These are phyloP conservation scores for Amblyopsis hoosieri DNA, from an alignment of 2,797 vertebrate species.

Conservation along the genomic window DNA sequence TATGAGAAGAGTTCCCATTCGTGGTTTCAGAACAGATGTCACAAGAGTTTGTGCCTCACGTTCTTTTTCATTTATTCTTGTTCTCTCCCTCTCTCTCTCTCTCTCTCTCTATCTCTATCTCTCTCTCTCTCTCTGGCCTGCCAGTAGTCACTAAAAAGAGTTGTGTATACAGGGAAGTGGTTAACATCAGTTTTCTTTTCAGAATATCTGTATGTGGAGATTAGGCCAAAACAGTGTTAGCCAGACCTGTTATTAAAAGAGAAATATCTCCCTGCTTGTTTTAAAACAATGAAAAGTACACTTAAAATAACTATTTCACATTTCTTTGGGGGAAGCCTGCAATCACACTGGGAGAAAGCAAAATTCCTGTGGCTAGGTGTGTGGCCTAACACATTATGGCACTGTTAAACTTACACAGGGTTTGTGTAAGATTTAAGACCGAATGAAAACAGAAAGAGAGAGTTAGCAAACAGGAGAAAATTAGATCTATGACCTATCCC, in stretches of 20 bases:
- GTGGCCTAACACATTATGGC: slow-evolving; percentile 27
- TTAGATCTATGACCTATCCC: too few species aligned
- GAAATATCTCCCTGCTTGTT: too few species aligned
- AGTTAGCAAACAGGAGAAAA: too few species aligned
- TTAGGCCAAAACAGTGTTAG: slow-evolving; percentile 39
- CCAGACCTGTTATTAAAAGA: too few species aligned
- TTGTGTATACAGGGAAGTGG: slow-evolving; percentile 48
- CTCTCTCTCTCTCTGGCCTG: slow-evolving; percentile 47
- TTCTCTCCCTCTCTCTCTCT: not conserved
- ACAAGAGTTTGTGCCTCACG: slow-evolving; percentile 52
- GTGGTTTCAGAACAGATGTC: slow-evolving; percentile 72
- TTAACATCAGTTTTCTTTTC: slow-evolving; percentile 71
- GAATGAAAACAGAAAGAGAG: slow-evolving; percentile 1
- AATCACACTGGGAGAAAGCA: not conserved
- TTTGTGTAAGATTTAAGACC: not conserved
- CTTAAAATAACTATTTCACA: too few species aligned
- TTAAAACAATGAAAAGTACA: too few species aligned
- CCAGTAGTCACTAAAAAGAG: slow-evolving; percentile 32
- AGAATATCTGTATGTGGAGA: slow-evolving; percentile 74
- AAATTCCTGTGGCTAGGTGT: slow-evolving; percentile 33
- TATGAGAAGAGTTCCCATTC: slow-evolving; percentile 67
- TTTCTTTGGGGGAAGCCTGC: too few species aligned
- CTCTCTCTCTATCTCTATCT: slow-evolving; percentile 3
- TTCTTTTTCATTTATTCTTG: slow-evolving; percentile 10
- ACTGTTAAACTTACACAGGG: slow-evolving; percentile 21